These are phyloP conservation scores for Rachycentron canadum DNA, from an alignment of 2,797 vertebrate genomes.

Conservation along the genomic window DNA sequence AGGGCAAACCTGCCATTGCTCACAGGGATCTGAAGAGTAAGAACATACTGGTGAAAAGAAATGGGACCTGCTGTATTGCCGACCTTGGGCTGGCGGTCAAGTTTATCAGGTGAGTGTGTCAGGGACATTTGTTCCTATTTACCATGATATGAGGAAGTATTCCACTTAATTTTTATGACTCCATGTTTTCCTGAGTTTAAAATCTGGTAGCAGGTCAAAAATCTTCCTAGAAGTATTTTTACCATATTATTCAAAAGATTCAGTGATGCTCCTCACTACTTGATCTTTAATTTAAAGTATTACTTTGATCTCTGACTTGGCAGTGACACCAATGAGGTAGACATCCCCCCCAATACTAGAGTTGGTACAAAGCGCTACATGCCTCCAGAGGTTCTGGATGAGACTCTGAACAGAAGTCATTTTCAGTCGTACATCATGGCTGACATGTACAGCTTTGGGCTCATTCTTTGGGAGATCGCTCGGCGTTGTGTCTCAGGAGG, in stretches of 20 bases:
- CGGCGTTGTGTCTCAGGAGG: constrained; percentile 96
- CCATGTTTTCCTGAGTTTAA: neutral
- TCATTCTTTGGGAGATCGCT: constrained; percentile 97
- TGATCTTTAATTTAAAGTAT: neutral
- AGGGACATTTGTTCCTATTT: neutral
- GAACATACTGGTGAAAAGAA: constrained; percentile 97
- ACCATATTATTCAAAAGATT: neutral
- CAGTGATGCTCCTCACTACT: neutral
- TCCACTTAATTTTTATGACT: neutral
- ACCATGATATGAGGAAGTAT: neutral
- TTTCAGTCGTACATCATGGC: constrained; percentile 99
- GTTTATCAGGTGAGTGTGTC: constrained; percentile 90
- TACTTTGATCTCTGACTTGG: constrained; percentile 16
- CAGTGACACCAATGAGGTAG: constrained; percentile 97
- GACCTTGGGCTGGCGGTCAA: constrained; percentile 97
- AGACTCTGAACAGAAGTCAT: constrained; percentile 94
- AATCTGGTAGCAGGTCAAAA: neutral
- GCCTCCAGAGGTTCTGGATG: constrained; percentile 97
- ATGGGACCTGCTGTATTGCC: constrained; percentile 96
- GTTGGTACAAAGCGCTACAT: constrained; percentile 98
- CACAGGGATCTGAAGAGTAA: constrained; percentile 98
- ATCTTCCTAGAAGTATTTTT: constrained; percentile 5
- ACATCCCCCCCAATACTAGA: constrained; percentile 95
- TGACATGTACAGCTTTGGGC: constrained; percentile 98
- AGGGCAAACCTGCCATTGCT: constrained; percentile 97